Evolutionary conservation across 2,797 vertebrate species (phyloP).

Genomic region (Diglossa cyanea): DNA sequence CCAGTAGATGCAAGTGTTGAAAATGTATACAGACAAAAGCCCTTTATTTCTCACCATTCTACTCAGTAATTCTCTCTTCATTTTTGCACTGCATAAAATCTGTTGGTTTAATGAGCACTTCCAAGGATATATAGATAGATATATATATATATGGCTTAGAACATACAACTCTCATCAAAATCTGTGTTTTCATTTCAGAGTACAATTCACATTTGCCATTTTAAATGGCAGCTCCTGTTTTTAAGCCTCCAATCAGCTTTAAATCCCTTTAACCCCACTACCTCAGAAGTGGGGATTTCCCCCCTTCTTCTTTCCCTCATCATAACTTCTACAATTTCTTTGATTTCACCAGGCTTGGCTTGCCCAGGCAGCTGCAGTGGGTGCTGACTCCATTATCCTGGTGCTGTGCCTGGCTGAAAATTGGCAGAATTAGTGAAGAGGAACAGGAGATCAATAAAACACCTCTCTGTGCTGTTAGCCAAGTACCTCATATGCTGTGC

Average conservation of each 20-base stretch:
- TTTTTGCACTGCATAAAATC: not conserved
- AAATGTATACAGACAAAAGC: not conserved
- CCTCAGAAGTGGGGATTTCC: not conserved
- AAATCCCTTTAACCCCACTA: not conserved
- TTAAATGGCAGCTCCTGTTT: not conserved
- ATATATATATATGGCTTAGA: not conserved
- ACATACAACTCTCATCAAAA: not conserved
- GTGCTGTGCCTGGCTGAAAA: not conserved
- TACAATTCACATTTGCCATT: not conserved
- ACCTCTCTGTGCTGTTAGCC: not conserved
- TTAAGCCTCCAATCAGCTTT: not conserved
- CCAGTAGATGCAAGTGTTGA: not conserved
- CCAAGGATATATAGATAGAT: not conserved
- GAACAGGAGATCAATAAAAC: conserved; percentile 38
- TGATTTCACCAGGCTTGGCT: not conserved
- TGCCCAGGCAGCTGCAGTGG: not conserved
- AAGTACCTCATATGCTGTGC: not conserved
- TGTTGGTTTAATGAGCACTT: not conserved
- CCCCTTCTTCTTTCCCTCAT: not conserved
- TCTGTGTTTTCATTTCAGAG: not conserved
- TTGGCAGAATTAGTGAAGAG: not conserved
- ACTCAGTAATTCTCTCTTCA: not conserved
- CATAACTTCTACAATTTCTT: not conserved
- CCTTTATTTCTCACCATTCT: not conserved
- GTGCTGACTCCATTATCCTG: not conserved